phyloP scores from a whole-genome alignment of 2,888 invertebrate species.

The Tipula helvola region DNA sequence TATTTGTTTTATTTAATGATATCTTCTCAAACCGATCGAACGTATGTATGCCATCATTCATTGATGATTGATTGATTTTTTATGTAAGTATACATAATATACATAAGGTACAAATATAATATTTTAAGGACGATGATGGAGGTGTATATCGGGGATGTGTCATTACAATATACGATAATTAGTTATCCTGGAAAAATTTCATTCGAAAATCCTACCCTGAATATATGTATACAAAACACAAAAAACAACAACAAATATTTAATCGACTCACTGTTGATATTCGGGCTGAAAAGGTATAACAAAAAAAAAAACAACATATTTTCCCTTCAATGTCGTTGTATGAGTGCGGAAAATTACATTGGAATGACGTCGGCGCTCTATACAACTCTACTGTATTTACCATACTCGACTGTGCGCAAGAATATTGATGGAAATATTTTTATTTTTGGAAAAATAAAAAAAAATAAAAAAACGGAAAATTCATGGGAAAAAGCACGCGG shows the following conservation, averaged over 20 bases:
- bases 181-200: background rate
- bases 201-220: background rate
- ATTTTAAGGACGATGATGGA: background rate
- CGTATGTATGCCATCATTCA: background rate
- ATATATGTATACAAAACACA: background rate
- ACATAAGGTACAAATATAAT: background rate
- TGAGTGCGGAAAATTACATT: background rate
- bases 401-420: background rate
- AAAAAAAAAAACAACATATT: background rate
- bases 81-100: background rate
- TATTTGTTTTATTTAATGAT: background rate
- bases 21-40: background rate
- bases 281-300: background rate
- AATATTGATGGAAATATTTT: background rate
- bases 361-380: background rate
- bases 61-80: background rate
- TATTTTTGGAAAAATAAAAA: background rate
- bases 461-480: background rate
- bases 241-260: background rate
- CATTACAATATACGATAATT: background rate
- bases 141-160: background rate
- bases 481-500: constrained; percentile 4
- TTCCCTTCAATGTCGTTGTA: background rate
- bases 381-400: background rate
- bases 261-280: constrained; percentile 4